These are phyloP conservation scores for Chelonia mydas DNA, from an alignment of 2,797 vertebrate genomes.

Conservation along the genomic window DNA sequence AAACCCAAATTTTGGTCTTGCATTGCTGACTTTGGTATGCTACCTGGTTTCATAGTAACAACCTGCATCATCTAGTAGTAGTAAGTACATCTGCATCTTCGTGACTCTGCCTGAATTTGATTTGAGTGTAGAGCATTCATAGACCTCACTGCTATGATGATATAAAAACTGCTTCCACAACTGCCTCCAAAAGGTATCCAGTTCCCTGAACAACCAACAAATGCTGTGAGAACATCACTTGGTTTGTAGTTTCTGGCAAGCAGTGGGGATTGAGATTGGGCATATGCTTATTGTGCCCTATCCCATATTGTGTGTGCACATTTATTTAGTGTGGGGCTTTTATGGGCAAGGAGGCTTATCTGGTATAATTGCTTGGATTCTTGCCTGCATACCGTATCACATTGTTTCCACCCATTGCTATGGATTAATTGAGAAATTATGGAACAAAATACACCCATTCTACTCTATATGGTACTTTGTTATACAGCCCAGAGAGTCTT, in stretches of 20 bases:
- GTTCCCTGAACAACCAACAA: not conserved
- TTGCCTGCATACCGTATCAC: not conserved
- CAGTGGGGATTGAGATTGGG: not conserved
- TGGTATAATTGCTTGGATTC: not conserved
- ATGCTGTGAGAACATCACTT: not conserved
- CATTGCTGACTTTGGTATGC: not conserved
- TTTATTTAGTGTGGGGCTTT: not conserved
- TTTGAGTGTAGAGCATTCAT: not conserved
- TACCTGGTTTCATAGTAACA: not conserved
- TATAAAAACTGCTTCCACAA: not conserved
- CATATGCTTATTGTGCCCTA: not conserved
- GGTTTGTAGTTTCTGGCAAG: not conserved
- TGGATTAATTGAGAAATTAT: not conserved
- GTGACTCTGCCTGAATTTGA: not conserved
- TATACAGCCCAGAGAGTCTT: not conserved
- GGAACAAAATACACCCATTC: not conserved
- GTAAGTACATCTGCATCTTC: not conserved
- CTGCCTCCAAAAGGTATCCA: not conserved
- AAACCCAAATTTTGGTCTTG: not conserved
- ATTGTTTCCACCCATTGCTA: not conserved
- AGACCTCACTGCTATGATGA: not conserved
- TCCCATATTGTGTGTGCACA: rapidly evolving
- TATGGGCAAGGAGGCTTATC: rapidly evolving
- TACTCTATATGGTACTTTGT: not conserved
- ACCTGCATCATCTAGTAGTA: not conserved